These are phyloP conservation scores for Rhingia campestris DNA, from an alignment of 2,888 invertebrate genomes.

Conservation along the genomic window DNA sequence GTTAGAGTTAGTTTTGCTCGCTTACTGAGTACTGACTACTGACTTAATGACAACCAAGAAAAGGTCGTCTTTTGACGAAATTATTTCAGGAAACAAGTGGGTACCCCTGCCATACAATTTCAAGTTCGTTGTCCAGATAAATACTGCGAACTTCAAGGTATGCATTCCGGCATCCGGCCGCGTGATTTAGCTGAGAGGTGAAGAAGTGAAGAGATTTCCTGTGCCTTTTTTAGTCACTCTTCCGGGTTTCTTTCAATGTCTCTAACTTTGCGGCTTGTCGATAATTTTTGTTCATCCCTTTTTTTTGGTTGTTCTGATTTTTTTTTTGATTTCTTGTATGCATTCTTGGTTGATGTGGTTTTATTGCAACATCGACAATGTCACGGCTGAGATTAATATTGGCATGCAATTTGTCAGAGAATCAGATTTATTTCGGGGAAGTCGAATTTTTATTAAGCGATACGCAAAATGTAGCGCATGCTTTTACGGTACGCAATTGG, in stretches of 20 bases:
- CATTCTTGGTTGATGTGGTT: background rate
- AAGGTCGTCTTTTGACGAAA: constrained; percentile 7
- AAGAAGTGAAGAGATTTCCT: constrained; percentile 38
- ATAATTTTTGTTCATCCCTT: constrained; percentile 12
- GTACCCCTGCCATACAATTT: background rate
- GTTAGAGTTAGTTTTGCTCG: background rate
- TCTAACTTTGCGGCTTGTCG: background rate
- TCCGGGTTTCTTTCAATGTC: constrained; percentile 17
- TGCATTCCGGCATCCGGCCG: constrained; percentile 27
- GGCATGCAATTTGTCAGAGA: constrained; percentile 1
- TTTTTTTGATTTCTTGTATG: background rate
- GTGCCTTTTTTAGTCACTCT: constrained; percentile 37
- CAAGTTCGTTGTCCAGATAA: constrained; percentile 44
- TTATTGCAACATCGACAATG: background rate
- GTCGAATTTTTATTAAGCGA: background rate
- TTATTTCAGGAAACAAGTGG: background rate
- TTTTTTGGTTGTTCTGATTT: background rate
- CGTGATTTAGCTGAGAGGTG: constrained; percentile 11
- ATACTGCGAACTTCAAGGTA: background rate
- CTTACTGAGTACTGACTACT: too few relatives aligned
- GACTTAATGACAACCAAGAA: background rate
- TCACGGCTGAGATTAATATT: constrained; percentile 5
- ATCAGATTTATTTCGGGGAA: constrained; percentile 13
- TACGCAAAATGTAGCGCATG: too few relatives aligned
- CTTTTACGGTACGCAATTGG: too few relatives aligned